phyloP scores from a whole-genome alignment of 2,113 vertebrate genomes.

The Lichenostomus cassidix region DNA sequence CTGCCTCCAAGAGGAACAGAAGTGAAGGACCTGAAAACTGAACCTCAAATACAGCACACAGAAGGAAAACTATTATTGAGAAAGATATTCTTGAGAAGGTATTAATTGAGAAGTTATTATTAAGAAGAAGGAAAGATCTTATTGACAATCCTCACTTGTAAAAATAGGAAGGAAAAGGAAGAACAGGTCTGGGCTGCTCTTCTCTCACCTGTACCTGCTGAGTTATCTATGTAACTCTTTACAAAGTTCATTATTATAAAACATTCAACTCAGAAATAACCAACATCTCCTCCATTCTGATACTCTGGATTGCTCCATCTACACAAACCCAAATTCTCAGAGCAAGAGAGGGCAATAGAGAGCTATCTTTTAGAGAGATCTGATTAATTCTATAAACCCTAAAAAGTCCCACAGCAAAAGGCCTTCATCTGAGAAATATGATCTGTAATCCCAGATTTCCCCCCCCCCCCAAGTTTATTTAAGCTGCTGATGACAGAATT shows the following conservation, averaged over 20 bases:
- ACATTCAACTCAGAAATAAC: background rate
- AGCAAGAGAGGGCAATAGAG: slow-evolving; percentile 66
- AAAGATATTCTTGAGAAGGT: background rate
- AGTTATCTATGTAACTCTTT: background rate
- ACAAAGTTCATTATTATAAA: background rate
- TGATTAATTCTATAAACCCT: background rate
- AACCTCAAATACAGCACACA: background rate
- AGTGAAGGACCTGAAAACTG: background rate
- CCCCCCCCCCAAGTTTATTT: background rate
- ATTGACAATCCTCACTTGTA: rapidly evolving
- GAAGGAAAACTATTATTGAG: background rate
- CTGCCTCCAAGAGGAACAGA: rapidly evolving
- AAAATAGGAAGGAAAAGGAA: background rate
- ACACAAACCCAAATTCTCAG: background rate
- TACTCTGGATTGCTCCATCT: background rate
- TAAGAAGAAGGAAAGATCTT: background rate
- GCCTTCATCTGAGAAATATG: background rate
- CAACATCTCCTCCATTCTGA: background rate
- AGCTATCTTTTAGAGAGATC: slow-evolving; percentile 26
- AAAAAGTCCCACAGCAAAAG: background rate
- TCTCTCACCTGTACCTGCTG: background rate
- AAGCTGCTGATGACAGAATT: background rate
- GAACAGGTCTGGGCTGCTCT: background rate
- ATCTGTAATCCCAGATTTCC: background rate
- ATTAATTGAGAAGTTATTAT: background rate